Evolutionary conservation across 2,888 invertebrate species (phyloP), one percentile per base, ranked within the genome.

Genomic region (Salpingus planirostris): DNA sequence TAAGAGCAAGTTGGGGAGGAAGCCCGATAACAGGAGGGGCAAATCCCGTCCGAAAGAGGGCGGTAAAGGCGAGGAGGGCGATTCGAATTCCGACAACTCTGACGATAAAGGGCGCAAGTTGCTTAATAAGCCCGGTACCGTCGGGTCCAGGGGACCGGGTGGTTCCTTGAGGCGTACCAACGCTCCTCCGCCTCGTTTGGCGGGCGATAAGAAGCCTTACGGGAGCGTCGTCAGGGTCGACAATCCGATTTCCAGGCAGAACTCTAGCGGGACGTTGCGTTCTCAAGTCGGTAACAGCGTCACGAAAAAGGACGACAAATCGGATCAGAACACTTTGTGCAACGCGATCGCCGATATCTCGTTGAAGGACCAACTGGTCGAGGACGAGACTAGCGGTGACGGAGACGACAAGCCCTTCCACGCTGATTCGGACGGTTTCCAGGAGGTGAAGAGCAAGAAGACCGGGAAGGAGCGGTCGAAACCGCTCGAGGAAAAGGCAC

Each of bases 61-160:
- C 27, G 43, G 46, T 33, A 52, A 56, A 51, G 54, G 53, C 15
- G 46, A 49, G 15, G 29, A 36, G 11, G 84, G 84, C 80, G 87
- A 86, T 59, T 84, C 85, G 24, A 86, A 84, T 11, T 84, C 85
- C 4, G 88, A 88, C 63, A 83, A 83, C 66, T 86, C 85, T 61
- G 86, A 78, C 40, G 67, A 64, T 6, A 67, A 63, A 33, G 66
- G 27, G 25, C 14, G 3, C 50, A 18, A 18, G 8, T 6, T 6
- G 18, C 5, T 6, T 6, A 5, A 5, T 5, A 8, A 5, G 18
- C 5, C 5, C 18, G 18, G 18, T 8, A 18, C 5, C 18, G 18
- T 8, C 5, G 18, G 18, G 5, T 5, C 5, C 18, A 18, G 18
- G 8, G 18, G 18, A 18, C 5, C 18, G 18, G 18, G 18, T 8